phyloP scores from a whole-genome alignment of 2,113 vertebrate genomes.

The Nannobrachium achirus region DNA sequence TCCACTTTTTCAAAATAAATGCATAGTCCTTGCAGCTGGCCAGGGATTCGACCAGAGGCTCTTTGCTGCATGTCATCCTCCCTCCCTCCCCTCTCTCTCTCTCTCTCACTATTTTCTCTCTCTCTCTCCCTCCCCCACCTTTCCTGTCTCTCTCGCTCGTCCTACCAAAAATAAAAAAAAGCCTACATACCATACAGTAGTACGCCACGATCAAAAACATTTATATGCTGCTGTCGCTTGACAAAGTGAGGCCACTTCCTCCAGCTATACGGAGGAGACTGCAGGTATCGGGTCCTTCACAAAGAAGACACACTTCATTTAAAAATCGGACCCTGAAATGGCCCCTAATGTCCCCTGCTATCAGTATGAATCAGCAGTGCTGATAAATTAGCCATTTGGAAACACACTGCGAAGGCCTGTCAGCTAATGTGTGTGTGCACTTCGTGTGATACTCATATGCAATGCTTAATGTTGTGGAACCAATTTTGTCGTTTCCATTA shows the following conservation, averaged over 20 bases:
- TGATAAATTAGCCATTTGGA: slow-evolving; percentile 76
- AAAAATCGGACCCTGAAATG: slow-evolving; percentile 50
- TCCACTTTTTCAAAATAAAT: too few relatives aligned
- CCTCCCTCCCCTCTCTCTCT: not conserved
- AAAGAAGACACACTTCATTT: slow-evolving; percentile 63
- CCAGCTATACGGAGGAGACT: slow-evolving; percentile 38
- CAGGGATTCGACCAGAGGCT: too few relatives aligned
- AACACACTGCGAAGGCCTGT: slow-evolving; percentile 57
- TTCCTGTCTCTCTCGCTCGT: not conserved
- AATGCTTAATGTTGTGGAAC: slow-evolving; percentile 85
- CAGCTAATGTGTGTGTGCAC: slow-evolving; percentile 61
- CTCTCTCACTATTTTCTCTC: not conserved
- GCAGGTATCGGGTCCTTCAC: slow-evolving; percentile 37
- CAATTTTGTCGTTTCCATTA: slow-evolving; percentile 85
- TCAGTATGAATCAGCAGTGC: slow-evolving; percentile 77
- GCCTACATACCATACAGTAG: too few relatives aligned
- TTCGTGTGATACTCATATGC: slow-evolving; percentile 75
- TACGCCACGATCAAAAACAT: too few relatives aligned
- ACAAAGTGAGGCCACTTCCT: slow-evolving; percentile 25
- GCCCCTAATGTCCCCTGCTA: slow-evolving; percentile 70
- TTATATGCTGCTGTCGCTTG: not conserved
- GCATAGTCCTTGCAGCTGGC: too few relatives aligned
- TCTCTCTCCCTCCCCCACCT: not conserved
- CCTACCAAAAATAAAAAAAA: not conserved
- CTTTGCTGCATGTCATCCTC: too few relatives aligned